Base-by-base conservation (phyloP, 2,113 vertebrate genomes). In the Peromyscus leucopus region DNA sequence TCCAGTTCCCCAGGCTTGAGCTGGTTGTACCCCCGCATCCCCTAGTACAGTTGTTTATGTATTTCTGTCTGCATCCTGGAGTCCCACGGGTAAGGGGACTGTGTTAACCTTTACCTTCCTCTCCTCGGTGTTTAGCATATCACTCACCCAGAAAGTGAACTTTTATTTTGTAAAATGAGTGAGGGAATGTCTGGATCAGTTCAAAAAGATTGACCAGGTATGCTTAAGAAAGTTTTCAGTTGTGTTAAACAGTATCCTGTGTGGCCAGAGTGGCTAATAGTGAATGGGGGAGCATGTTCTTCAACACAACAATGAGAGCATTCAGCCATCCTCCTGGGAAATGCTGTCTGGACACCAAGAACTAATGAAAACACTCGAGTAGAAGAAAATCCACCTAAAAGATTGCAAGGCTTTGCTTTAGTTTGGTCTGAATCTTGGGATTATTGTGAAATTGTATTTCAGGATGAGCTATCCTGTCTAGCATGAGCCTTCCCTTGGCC, bases 401-500 rank as follows among this genome's bases (percentile, higher is more conserved):
- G 17, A 87, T 71, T 11, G 4, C 1, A 59, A 94, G 48, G 33
- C 48, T 95, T 90, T 96, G 11, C 65, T 92, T 69, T 57, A 67
- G 46, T 89, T 95, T 46, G 78, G 0, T 75, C 76, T 84, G 84
- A 59, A 8, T 61, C 15, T 76, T 3, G 2, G 65, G 76, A 74
- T 95, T 71, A 48, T 26, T 76, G 79, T 1, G 46, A 82, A 97
- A 89, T 42, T 94, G 42, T 91, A 61, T 93, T 94, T 97, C 90
- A 80, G 61, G 90, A 84, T 65, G 75, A n/a, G 94, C 85, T 96
- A 61, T 96, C 82, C 84, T 96, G 6, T 96, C 95, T 96, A 82
- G 94, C 91, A 93, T 57, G 76, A 36, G 96, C 96, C 91, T 98
- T 98, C 92, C 82, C 97, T 97, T 97, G 33, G 26, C 88, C 88